Evolutionary conservation across 2,113 vertebrate genomes (phyloP).

Genomic region (Calonectris borealis): DNA sequence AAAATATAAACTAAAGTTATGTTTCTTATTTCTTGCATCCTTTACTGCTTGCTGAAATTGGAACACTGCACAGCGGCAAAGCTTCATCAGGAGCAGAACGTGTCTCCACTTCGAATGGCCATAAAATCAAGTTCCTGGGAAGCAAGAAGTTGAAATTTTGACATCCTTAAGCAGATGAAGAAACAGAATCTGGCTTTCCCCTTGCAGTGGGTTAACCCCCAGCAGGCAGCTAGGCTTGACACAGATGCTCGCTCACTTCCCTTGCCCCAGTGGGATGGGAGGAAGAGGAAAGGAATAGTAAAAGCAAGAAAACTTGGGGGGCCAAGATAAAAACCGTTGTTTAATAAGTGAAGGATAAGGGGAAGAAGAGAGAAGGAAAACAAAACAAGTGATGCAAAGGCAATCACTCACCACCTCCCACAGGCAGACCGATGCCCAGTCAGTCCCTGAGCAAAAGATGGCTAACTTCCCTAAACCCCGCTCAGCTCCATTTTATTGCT

Average conservation of each 20-base stretch:
- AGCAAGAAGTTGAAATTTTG: not conserved
- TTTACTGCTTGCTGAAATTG: not conserved
- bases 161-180: not conserved
- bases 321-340: not conserved
- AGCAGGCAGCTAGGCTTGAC: not conserved
- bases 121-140: not conserved
- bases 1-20: not conserved
- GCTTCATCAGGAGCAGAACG: not conserved
- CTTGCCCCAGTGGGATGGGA: not conserved
- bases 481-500: not conserved
- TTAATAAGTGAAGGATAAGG: not conserved
- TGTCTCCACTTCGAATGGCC: not conserved
- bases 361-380: not conserved
- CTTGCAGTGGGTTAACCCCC: not conserved
- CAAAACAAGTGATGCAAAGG: not conserved
- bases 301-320: not conserved
- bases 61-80: not conserved
- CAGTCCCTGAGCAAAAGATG: not conserved
- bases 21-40: not conserved
- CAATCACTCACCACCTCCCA: not conserved
- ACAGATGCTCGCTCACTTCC: accelerated
- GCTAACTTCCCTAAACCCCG: accelerated
- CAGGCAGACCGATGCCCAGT: not conserved
- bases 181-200: not conserved
- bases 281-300: not conserved